Conservation (phyloP, 2,113 vertebrate species). For the Cariama cristata region DNA sequence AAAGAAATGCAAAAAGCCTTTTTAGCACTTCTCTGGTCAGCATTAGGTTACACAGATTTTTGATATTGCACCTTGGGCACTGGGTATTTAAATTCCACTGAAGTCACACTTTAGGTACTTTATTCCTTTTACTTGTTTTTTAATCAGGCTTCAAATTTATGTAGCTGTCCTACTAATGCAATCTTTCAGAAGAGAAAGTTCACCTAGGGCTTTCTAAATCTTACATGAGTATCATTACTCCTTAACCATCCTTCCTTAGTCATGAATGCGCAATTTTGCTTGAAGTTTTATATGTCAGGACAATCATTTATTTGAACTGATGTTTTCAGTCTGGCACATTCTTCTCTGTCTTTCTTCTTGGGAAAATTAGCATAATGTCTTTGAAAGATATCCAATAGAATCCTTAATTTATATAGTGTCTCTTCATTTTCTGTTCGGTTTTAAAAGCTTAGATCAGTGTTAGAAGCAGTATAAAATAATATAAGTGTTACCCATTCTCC, state of each 20-base stretch:
- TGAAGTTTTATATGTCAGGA: constrained; percentile 38
- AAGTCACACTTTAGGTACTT: background rate
- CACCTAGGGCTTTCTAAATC: constrained; percentile 57
- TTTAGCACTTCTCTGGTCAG: background rate
- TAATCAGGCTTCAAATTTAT: background rate
- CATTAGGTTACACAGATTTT: background rate
- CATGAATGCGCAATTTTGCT: constrained; percentile 28
- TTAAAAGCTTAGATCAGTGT: background rate
- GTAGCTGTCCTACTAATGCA: constrained; percentile 33
- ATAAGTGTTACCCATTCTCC: background rate
- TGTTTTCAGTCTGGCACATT: constrained; percentile 31
- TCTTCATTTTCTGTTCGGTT: constrained; percentile 11
- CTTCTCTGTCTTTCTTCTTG: constrained; percentile 31
- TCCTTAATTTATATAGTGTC: constrained; percentile 6
- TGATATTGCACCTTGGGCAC: background rate
- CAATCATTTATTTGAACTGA: constrained; percentile 45
- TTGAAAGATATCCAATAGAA: constrained; percentile 17
- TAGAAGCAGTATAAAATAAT: background rate
- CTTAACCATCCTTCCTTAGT: constrained; percentile 30
- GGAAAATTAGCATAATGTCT: constrained; percentile 37
- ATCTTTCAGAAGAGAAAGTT: constrained; percentile 25
- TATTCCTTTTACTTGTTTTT: constrained; percentile 4
- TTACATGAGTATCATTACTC: constrained; percentile 51
- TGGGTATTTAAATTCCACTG: background rate
- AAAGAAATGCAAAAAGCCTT: background rate